phyloP scores from a whole-genome alignment of 2,797 vertebrate species.

The Thalassophryne amazonica region DNA sequence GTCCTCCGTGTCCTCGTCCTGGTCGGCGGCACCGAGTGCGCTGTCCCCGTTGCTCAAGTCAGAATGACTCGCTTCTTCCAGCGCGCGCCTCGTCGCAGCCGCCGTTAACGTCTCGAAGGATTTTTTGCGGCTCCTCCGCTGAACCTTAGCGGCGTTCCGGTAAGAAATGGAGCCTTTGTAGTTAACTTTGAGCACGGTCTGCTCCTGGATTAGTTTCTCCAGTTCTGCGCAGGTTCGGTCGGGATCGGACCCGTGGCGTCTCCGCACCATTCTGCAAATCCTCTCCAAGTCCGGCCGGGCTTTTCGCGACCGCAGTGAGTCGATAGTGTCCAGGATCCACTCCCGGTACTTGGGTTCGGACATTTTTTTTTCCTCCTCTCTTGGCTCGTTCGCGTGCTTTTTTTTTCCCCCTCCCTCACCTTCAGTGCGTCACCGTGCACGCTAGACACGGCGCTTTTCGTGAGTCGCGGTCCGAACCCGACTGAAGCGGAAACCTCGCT shows the following conservation, averaged over 20 bases:
- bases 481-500: conserved; percentile 86
- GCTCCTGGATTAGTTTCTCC: conserved; percentile 88
- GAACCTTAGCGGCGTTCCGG: conserved; percentile 90
- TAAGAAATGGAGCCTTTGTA: conserved; percentile 94
- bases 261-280: conserved; percentile 90
- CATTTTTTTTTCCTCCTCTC: conserved; percentile 56
- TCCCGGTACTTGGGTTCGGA: conserved; percentile 83
- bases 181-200: conserved; percentile 88
- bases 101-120: conserved; percentile 63
- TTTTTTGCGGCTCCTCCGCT: conserved; percentile 82
- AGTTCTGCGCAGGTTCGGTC: conserved; percentile 88
- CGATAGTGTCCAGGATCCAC: conserved; percentile 91
- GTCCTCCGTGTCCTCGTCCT: conserved; percentile 74
- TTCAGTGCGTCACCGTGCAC: conserved; percentile 62
- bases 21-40: conserved; percentile 75
- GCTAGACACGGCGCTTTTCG: conserved; percentile 67
- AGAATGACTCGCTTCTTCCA: conserved; percentile 73
- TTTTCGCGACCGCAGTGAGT: conserved; percentile 89
- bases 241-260: conserved; percentile 87
- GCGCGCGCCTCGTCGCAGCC: conserved; percentile 58
- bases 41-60: conserved; percentile 80
- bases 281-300: conserved; percentile 89
- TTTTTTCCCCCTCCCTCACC: conserved; percentile 1
- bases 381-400: conserved; percentile 2
- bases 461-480: conserved; percentile 77